Percentiles rank a stretch among this genome's conserved stretches.
phyloP scores from a whole-genome alignment of 2,888 invertebrate species.

The Trissolcus brochymenae region DNA sequence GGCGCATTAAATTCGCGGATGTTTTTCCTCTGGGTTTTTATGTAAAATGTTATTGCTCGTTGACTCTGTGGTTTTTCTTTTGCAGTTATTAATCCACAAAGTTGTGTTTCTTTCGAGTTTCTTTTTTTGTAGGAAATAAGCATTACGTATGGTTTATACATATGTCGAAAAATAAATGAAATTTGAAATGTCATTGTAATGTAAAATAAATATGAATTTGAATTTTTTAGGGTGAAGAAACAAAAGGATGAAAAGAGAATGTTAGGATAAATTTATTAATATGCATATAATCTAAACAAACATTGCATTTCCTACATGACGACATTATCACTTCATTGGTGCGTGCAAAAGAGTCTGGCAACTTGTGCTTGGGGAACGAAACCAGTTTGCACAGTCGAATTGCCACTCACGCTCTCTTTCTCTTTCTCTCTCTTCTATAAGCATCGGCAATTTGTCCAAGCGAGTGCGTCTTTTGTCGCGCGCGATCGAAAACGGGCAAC shows the following conservation, averaged over 20 bases:
- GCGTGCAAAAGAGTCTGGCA: constrained; percentile 11
- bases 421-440: constrained; percentile 1
- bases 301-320: no score
- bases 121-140: no score
- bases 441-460: constrained; percentile 18
- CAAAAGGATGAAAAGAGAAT: no score
- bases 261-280: no score
- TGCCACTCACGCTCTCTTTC: constrained; percentile 11
- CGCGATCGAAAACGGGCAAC: constrained; percentile 3
- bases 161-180: no score
- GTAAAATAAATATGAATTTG: no score
- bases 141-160: no score
- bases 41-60: neutral
- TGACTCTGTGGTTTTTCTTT: neutral
- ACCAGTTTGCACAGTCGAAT: constrained; percentile 31
- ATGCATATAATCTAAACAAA: no score
- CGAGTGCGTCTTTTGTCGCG: constrained; percentile 38
- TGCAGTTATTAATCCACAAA: no score
- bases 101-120: no score
- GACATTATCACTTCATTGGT: neutral
- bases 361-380: constrained; percentile 21
- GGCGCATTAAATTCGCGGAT: constrained; percentile 11
- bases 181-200: no score
- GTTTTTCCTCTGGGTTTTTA: constrained; percentile 9
- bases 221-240: no score